A percentile compares a stretch with the other conserved stretches of the same genome.
Conservation (phyloP, 2,113 vertebrate species). For the Coreoperca whiteheadi region DNA sequence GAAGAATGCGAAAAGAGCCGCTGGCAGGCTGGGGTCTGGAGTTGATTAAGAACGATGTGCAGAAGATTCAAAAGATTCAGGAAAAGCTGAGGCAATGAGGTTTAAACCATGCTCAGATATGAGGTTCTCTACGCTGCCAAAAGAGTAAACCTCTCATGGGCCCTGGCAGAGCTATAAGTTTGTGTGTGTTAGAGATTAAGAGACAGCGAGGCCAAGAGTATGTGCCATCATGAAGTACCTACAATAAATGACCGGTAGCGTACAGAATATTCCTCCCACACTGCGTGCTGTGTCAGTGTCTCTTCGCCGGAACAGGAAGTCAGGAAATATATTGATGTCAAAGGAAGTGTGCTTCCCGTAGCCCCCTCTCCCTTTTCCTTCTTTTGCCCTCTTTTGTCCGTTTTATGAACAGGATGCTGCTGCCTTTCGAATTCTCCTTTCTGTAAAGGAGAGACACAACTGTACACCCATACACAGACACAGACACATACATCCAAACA, state of each 20-base stretch:
- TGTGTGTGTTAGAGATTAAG: neutral
- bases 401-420: constrained; percentile 57
- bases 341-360: constrained; percentile 68
- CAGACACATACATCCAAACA: neutral
- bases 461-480: neutral
- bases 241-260: neutral
- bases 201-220: neutral
- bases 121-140: constrained; percentile 10
- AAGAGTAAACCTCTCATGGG: constrained; percentile 6
- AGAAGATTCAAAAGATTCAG: constrained; percentile 42
- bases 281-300: constrained; percentile 32
- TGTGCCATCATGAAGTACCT: neutral
- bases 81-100: neutral
- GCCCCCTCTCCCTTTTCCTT: constrained; percentile 37
- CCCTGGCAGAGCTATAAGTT: neutral
- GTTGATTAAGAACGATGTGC: constrained; percentile 36
- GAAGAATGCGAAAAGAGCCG: constrained; percentile 31
- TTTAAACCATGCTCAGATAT: constrained; percentile 10
- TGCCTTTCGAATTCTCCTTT: neutral
- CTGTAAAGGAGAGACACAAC: neutral
- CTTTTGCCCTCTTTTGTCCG: constrained; percentile 3
- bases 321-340: constrained; percentile 59
- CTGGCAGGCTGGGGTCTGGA: constrained; percentile 37
- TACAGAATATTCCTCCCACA: neutral
- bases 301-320: constrained; percentile 35